Conservation (phyloP, 2,797 vertebrate genomes). For the Notoglanidium macrostoma region DNA sequence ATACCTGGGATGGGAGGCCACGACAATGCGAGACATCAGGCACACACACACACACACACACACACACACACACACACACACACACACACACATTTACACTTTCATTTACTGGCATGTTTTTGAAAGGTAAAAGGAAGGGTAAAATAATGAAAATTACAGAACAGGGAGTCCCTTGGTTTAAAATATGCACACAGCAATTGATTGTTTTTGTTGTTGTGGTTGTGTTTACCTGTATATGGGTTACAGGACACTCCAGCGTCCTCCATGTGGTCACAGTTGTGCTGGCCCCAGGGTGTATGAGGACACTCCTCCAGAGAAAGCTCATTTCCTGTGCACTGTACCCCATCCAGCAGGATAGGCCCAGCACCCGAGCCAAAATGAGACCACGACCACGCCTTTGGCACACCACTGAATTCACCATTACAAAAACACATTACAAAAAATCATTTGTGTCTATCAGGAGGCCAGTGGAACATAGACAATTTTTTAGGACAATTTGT, state of each 20-base stretch:
- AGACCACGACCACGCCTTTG: conserved; percentile 78
- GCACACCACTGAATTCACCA: conserved; percentile 70
- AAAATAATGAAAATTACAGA: background rate
- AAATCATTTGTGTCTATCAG: background rate
- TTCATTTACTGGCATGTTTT: background rate
- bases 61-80: background rate
- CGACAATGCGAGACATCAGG: background rate
- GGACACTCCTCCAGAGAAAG: conserved; percentile 84
- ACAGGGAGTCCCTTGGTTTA: background rate
- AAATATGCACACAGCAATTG: background rate
- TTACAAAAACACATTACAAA: conserved; percentile 19
- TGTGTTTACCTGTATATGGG: conserved; percentile 71
- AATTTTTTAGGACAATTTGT: background rate
- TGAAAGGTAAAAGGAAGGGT: background rate
- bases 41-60: background rate
- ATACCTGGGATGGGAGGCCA: background rate
- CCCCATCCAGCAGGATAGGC: conserved; percentile 80
- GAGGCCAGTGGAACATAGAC: background rate
- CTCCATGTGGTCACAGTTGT: conserved; percentile 86
- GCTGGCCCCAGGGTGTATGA: conserved; percentile 81
- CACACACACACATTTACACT: background rate
- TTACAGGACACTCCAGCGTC: conserved; percentile 84
- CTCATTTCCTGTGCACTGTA: conserved; percentile 86
- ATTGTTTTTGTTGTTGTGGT: background rate
- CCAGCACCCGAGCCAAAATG: conserved; percentile 79